Evolutionary conservation across 1,140 invertebrate genomes (phyloP), one percentile per base, ranked within the genome.

Genomic region (Phocides pigmalion): DNA sequence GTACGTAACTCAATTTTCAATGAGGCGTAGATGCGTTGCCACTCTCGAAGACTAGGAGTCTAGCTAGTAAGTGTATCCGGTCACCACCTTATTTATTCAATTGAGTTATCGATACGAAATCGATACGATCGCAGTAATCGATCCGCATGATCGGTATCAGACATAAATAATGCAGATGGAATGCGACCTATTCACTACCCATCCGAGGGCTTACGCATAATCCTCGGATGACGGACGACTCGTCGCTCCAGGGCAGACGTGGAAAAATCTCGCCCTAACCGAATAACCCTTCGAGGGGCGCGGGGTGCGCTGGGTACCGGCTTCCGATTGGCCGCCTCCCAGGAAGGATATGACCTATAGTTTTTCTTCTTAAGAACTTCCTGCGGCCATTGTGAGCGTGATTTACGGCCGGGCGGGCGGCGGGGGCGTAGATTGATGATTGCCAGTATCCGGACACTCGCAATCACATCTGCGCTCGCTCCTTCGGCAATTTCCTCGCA

Each of bases 341-440:
- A 76, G 87, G 88, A 90, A 89, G 88, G 88, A 90, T 89, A 88
- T 89, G 86, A 89, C 87, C 88, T 90, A 90, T 90, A 90, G 84
- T 87, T 87, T 87, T 84, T 87, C 82, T 87, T 87, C 84, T 87
- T 83, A 88, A 90, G 88, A 89, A 89, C 86, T 89, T 89, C 88
- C 88, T 81, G 39, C 76, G 81, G 72, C 76, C 81, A 89, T 89
- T 90, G 84, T 89, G 76, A 81, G 79, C 81, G 82, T 90, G 88
- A 90, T 90, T 88, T 90, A 90, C 84, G 77, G 72, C 9, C 70
- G 72, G 68, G 64, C 68, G 76, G 78, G 62, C 14, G 67, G 54
- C 54, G 53, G 64, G 56, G 65, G 64, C 62, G 69, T 70, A 80
- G 77, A 84, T 80, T 80, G 76, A 80, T 84, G 80, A 81, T 81